Evolutionary conservation across 2,797 vertebrate genomes (phyloP).

Genomic region (Darevskia nairensis): DNA sequence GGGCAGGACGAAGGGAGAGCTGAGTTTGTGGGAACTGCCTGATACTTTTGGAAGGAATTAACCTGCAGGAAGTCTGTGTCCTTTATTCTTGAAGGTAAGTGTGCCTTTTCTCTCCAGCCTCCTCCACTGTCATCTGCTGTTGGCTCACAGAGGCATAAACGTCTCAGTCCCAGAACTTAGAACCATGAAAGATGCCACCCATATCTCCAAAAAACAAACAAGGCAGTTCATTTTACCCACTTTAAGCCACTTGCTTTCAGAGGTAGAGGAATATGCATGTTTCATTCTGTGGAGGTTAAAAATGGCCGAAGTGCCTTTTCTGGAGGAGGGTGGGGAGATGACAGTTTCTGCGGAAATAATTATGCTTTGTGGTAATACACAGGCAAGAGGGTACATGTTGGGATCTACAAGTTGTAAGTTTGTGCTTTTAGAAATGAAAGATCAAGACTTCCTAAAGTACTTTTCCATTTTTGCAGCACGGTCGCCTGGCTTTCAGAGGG

Average conservation of each 20-base stretch:
- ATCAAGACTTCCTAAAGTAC: not conserved
- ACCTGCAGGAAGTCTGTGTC: slow-evolving; percentile 32
- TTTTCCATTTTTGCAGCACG: not conserved
- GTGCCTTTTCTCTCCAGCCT: not conserved
- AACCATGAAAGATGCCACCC: not conserved
- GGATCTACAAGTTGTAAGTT: not conserved
- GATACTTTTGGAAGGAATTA: slow-evolving; percentile 31
- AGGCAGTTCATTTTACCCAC: too few species aligned
- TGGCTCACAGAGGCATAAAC: not conserved
- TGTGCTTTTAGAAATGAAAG: not conserved
- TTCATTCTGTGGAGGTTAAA: not conserved
- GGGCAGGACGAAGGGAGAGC: slow-evolving; percentile 43
- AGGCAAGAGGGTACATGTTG: too few species aligned
- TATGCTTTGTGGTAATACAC: not conserved
- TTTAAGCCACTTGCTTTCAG: not conserved
- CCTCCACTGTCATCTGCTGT: slow-evolving; percentile 8
- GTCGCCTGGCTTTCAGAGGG: too few species aligned
- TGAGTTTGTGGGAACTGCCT: not conserved
- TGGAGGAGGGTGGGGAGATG: not conserved
- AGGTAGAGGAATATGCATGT: not conserved
- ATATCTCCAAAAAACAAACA: not conserved
- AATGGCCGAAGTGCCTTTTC: not conserved
- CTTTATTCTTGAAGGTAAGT: slow-evolving; percentile 51
- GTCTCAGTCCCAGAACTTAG: not conserved
- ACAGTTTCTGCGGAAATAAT: not conserved